A percentile compares a stretch with the other conserved stretches of the same genome.
These are phyloP conservation scores for Maniola jurtina DNA, from an alignment of 1,140 invertebrate species.

Conservation along the genomic window DNA sequence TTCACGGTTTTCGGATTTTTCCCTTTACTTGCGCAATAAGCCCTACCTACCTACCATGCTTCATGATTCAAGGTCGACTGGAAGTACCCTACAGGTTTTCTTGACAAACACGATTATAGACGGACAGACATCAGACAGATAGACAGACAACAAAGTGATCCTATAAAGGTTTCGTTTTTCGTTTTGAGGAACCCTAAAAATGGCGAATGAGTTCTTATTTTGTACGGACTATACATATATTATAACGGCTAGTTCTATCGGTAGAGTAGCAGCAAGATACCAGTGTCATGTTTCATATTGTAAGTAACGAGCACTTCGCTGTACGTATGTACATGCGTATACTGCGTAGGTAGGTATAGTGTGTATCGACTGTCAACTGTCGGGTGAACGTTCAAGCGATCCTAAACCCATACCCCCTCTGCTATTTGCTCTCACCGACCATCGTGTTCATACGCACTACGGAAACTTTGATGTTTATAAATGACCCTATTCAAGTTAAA, in stretches of 20 bases:
- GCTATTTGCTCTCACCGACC: not conserved
- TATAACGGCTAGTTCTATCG: not conserved
- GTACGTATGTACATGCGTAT: not conserved
- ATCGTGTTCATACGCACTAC: not conserved
- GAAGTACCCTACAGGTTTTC: too few species aligned
- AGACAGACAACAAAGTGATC: too few species aligned
- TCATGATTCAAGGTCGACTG: too few species aligned
- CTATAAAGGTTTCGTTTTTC: too few species aligned
- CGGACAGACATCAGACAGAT: too few species aligned
- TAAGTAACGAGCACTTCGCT: not conserved
- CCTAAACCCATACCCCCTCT: not conserved
- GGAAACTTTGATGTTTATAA: not conserved
- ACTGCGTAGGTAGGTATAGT: not conserved
- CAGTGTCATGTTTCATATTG: conserved; percentile 9
- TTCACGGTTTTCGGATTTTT: too few species aligned
- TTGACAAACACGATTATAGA: too few species aligned
- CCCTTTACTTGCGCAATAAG: too few species aligned
- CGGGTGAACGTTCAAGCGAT: conserved; percentile 8
- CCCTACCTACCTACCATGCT: too few species aligned
- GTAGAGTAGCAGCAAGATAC: not conserved
- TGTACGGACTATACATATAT: too few species aligned
- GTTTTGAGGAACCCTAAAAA: too few species aligned
- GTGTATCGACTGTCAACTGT: conserved; percentile 5
- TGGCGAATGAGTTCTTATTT: too few species aligned
- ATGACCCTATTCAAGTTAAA: not conserved